Percentiles rank a stretch among this genome's conserved stretches.
Conservation (phyloP, 2,113 vertebrate genomes). For the Salvelinus namaycush region DNA sequence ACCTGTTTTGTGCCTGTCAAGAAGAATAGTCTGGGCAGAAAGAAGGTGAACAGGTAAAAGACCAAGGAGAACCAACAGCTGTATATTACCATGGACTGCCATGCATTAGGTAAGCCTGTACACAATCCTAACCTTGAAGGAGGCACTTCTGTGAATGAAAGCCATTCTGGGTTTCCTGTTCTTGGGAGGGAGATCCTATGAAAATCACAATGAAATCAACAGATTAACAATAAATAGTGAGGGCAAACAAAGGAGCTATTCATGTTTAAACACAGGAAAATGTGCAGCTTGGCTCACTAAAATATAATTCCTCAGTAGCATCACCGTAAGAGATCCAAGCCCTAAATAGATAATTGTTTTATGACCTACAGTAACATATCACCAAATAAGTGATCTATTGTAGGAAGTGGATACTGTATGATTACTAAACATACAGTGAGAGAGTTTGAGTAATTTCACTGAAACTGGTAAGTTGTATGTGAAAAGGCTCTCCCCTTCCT, state of each 20-base stretch:
- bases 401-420: too few relatives aligned
- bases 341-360: too few relatives aligned
- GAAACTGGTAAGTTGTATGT: too few relatives aligned
- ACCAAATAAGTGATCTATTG: too few relatives aligned
- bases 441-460: not conserved
- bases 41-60: slow-evolving; percentile 51
- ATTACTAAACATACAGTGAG: not conserved
- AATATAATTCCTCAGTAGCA: too few relatives aligned
- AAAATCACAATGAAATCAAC: not conserved
- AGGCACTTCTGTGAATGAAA: slow-evolving; percentile 70
- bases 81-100: slow-evolving; percentile 28
- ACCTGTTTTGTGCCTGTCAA: slow-evolving; percentile 47
- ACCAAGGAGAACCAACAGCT: slow-evolving; percentile 40
- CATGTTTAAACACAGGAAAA: too few relatives aligned
- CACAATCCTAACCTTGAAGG: slow-evolving; percentile 67
- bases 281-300: too few relatives aligned
- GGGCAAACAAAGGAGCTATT: too few relatives aligned
- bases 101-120: slow-evolving; percentile 38
- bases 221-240: too few relatives aligned
- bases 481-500: too few relatives aligned
- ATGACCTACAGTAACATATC: too few relatives aligned
- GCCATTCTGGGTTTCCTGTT: slow-evolving; percentile 64
- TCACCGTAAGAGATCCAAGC: too few relatives aligned
- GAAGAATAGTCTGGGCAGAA: slow-evolving; percentile 56
- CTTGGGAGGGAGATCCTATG: slow-evolving; percentile 66